Conservation (phyloP, 2,113 vertebrate genomes). For the Noturus placidus region DNA sequence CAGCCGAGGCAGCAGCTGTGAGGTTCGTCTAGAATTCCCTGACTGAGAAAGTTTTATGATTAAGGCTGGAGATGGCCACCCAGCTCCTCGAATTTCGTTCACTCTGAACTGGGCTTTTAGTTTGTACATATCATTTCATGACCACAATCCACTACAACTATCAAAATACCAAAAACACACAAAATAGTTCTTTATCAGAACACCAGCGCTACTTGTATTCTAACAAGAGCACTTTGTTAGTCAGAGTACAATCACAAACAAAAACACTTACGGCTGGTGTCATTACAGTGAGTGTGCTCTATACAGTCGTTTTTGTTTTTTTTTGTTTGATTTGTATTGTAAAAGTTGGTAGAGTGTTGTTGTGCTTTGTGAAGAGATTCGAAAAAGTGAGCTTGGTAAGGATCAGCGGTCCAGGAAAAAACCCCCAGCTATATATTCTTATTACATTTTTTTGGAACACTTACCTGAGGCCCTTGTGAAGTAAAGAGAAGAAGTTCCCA, state of each 20-base stretch:
- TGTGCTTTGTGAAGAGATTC: neutral
- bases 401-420: neutral
- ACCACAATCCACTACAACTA: neutral
- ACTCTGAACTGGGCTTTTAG: slow-evolving; percentile 12
- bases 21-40: slow-evolving; percentile 26
- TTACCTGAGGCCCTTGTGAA: neutral
- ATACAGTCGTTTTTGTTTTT: neutral
- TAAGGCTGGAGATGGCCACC: slow-evolving; percentile 3
- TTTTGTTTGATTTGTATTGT: neutral
- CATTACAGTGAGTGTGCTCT: neutral
- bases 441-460: neutral
- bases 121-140: neutral
- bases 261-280: neutral
- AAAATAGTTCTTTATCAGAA: neutral
- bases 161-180: neutral
- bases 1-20: slow-evolving; percentile 29
- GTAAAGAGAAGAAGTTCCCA: neutral
- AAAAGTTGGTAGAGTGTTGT: neutral
- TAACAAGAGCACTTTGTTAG: neutral
- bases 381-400: neutral
- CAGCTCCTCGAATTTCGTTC: neutral
- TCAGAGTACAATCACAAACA: neutral
- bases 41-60: slow-evolving; percentile 28
- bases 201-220: neutral
- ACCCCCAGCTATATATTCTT: neutral